Conservation (phyloP, 2,888 invertebrate species). For the Hypena proboscidalis region DNA sequence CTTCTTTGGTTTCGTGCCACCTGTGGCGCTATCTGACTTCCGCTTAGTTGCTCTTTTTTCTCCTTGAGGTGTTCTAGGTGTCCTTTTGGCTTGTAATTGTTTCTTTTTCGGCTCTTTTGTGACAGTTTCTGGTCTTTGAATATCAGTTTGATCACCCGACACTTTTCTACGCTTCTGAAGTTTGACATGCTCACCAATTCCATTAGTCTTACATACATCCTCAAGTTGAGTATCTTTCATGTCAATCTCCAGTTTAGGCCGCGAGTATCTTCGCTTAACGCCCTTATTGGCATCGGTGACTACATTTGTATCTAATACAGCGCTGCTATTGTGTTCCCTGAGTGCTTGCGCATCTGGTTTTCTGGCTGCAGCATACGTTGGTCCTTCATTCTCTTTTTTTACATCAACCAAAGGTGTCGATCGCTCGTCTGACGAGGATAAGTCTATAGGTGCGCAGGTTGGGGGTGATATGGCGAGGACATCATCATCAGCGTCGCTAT, state of each 20-base stretch:
- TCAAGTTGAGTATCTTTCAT: conserved; percentile 79
- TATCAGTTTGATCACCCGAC: conserved; percentile 69
- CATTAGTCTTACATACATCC: conserved; percentile 76
- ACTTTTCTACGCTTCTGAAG: conserved; percentile 83
- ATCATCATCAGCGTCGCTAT: conserved; percentile 81
- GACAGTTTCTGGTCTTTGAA: conserved; percentile 57
- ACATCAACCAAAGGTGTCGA: conserved; percentile 76
- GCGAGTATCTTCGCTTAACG: conserved; percentile 75
- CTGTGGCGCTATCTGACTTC: conserved; percentile 62
- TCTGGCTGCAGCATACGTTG: conserved; percentile 64
- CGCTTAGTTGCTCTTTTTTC: conserved; percentile 78
- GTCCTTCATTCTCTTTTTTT: conserved; percentile 80
- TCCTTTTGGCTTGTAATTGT: conserved; percentile 55
- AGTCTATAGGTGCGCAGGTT: conserved; percentile 74
- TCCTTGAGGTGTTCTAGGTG: conserved; percentile 58
- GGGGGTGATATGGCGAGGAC: conserved; percentile 80
- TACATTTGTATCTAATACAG: conserved; percentile 54
- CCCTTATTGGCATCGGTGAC: conserved; percentile 64
- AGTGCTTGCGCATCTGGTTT: conserved; percentile 77
- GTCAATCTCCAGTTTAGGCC: conserved; percentile 78
- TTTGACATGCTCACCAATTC: conserved; percentile 83
- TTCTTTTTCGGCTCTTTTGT: conserved; percentile 70
- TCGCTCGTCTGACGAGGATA: conserved; percentile 79
- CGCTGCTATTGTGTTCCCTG: conserved; percentile 67
- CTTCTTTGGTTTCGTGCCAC: conserved; percentile 63